These are phyloP conservation scores for Mythimna vitellina DNA, from an alignment of 2,888 invertebrate genomes.

Conservation along the genomic window DNA sequence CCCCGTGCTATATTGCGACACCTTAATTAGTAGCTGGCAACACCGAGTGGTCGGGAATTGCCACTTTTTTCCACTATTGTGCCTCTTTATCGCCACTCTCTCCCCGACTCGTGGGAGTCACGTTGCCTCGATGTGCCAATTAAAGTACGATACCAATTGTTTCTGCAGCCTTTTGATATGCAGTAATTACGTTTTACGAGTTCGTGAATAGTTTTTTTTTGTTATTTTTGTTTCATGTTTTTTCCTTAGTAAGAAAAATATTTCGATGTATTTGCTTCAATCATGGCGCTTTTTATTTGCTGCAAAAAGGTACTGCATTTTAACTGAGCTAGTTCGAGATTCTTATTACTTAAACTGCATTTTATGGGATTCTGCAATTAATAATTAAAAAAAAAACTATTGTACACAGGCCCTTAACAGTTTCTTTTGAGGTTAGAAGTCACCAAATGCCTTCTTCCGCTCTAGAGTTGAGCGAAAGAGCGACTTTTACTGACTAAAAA, in stretches of 20 bases:
- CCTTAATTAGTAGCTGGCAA: slow-evolving; percentile 82
- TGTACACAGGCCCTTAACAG: no score
- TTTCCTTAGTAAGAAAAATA: background rate
- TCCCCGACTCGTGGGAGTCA: slow-evolving; percentile 70
- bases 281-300: background rate
- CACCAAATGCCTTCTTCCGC: no score
- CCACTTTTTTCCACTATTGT: slow-evolving; percentile 78
- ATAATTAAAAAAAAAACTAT: no score
- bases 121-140: slow-evolving; percentile 77
- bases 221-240: slow-evolving; percentile 1
- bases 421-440: no score
- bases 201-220: slow-evolving; percentile 38
- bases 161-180: slow-evolving; percentile 59
- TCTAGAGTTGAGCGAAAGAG: no score
- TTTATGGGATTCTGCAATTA: no score
- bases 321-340: background rate
- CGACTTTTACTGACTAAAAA: no score
- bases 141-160: slow-evolving; percentile 68
- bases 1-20: slow-evolving; percentile 71
- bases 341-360: no score
- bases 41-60: slow-evolving; percentile 79
- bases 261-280: background rate
- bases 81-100: slow-evolving; percentile 75
- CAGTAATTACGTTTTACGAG: slow-evolving; percentile 67
- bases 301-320: background rate